Evolutionary conservation across 1,140 invertebrate species (phyloP), one percentile per base, ranked within the genome.

Genomic region (Chironomus striatipennis): DNA sequence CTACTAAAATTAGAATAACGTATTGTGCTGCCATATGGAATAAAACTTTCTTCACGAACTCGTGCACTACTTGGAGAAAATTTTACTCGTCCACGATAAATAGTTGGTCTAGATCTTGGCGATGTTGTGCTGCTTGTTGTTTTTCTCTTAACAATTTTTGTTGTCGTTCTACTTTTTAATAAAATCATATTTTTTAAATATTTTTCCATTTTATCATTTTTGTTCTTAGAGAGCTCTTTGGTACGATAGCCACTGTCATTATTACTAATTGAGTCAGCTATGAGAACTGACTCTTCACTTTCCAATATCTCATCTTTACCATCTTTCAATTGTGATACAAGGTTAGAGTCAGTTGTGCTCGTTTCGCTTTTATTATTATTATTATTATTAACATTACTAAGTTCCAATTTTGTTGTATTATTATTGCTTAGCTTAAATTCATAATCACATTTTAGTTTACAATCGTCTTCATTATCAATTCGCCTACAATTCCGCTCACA

Each of bases 61-160:
- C 65, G 65, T 7, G 18, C 20, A 21, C 20, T 70, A 17, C 65
- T 70, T 70, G 65, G 65, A 7, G 65, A 70, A 70, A 20, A 70
- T 70, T 18, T 20, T 20, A 70, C 20, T 20, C 18, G n/a, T 20
- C 65, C 65, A 18, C 65, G n/a, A 70, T 18, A 70, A 70, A 18
- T 17, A 7, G 65, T 70, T 21, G 65, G 20, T 70, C 65, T 70
- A 12, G 9, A 7, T 7, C n/a, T 9, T 6, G 18, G 65, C 20
- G 18, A 70, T n/a, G n/a, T 70, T 12, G 65, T 70, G n/a, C 65
- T 70, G n/a, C 65, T 70, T 18, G 65, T 20, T 18, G n/a, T 18
- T 20, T 70, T 18, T 8, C 20, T n/a, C 18, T 17, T n/a, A 9
- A 10, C 18, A 9, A 21, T 9, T 20, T 18, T 21, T 10, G 17